Base-by-base conservation (phyloP, 2,797 vertebrate genomes). In the Antennarius maculatus region DNA sequence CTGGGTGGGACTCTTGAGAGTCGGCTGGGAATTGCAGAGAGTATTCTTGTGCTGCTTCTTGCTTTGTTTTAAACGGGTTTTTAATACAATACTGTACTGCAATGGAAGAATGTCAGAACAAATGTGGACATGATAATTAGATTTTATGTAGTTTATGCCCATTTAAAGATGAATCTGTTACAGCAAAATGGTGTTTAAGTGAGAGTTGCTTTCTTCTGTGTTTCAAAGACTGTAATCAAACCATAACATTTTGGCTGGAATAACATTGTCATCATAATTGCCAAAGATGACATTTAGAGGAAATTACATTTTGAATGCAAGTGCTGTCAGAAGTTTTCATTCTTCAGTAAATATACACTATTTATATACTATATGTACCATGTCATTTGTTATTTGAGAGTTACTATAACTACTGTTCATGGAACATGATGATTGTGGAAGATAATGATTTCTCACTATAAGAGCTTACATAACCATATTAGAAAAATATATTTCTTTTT, bases 61-160 rank as follows among this genome's bases (percentile, higher is more conserved):
- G 61, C 54, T 79, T 87, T 72, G 48, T 79, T 61, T 66, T 50
- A 52, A 71, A 66, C 61, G 43, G 7, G 71, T 52, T 70, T 72
- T 71, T 69, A 58, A 61, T 49, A 77, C 50, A 63, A 45, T 37
- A 53, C n/a, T 13, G 49, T 37, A 53, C n/a, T 13, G 49, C 53
- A 54, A 64, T 51, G 77, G 18, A 61, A 46, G 15, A 41, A 29
- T 68, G 54, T 69, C 18, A 48, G 28, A 15, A 61, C 23, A 71
- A 65, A 65, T 62, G 39, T 62, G 49, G 47, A 49, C 29, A 17
- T 39, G 42, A 45, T 65, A 27, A 65, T 71, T 37, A 52, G 48
- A 42, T 66, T 69, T 50, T 3, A 48, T 54, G 15, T 37, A 28
- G 18, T 61, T 28, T 73, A 57, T 64, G 10, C 17, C 5, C 15